Conservation (phyloP, 2,888 invertebrate species). For the Nebria salina region DNA sequence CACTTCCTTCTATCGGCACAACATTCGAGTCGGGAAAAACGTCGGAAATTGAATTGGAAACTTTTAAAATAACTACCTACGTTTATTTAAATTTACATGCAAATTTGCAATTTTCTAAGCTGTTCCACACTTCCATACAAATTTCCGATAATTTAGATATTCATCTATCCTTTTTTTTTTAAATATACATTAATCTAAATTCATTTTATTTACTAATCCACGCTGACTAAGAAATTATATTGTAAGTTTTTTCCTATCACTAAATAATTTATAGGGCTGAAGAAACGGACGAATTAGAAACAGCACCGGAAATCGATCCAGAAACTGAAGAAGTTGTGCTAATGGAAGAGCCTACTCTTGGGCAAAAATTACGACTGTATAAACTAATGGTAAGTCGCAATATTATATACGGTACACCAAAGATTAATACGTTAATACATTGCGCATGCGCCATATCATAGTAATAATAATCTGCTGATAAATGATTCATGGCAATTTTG, state of each 20-base stretch:
- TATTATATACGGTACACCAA: neutral
- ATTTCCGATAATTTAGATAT: neutral
- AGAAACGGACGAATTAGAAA: slow-evolving; percentile 30
- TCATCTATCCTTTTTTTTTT: neutral
- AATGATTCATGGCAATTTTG: neutral
- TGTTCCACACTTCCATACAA: neutral
- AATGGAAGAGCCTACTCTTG: slow-evolving; percentile 31
- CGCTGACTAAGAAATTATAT: too few relatives aligned
- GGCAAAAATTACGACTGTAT: slow-evolving; percentile 41
- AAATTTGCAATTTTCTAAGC: neutral
- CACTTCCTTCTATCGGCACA: slow-evolving; percentile 24
- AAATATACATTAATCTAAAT: too few relatives aligned
- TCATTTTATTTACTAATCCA: too few relatives aligned
- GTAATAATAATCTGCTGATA: too few relatives aligned
- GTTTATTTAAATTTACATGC: neutral
- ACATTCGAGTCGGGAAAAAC: neutral
- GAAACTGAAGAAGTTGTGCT: slow-evolving; percentile 35
- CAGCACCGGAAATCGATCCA: slow-evolving; percentile 26
- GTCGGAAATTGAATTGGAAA: neutral
- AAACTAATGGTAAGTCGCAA: slow-evolving; percentile 35
- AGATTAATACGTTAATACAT: too few relatives aligned
- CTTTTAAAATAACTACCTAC: neutral
- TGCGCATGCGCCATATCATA: too few relatives aligned
- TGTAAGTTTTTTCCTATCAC: too few relatives aligned
- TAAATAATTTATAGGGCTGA: slow-evolving; percentile 5